Conservation (phyloP, 53 echinoderm and acorn worm species). For the Crossaster papposus region DNA sequence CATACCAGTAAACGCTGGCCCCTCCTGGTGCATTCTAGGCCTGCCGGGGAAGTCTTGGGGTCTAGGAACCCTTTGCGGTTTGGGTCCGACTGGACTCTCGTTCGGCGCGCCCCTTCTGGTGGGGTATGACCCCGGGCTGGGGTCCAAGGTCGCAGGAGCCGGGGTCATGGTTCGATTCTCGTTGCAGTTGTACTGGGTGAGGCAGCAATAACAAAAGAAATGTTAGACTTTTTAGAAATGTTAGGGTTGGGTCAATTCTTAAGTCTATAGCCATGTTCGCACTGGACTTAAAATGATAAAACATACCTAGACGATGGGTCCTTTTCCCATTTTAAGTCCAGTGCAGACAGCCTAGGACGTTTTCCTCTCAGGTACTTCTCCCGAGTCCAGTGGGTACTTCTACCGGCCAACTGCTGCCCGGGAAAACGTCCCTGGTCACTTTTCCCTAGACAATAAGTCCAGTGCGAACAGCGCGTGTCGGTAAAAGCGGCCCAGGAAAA, state of each 20-base stretch:
- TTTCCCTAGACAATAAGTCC: too few species aligned
- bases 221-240: not conserved
- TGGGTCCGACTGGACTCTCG: slow-evolving; percentile 9
- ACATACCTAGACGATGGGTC: too few species aligned
- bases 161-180: slow-evolving; percentile 60
- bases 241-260: not conserved
- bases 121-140: slow-evolving; percentile 11
- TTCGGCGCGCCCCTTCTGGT: not conserved
- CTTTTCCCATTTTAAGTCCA: too few species aligned
- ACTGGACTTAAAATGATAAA: too few species aligned
- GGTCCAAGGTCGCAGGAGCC: slow-evolving; percentile 15
- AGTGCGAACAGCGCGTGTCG: too few species aligned
- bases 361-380: too few species aligned
- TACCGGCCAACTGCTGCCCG: too few species aligned
- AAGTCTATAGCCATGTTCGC: too few species aligned
- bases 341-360: too few species aligned
- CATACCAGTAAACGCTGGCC: slow-evolving; percentile 10
- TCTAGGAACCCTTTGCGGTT: slow-evolving; percentile 30
- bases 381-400: too few species aligned
- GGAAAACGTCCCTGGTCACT: too few species aligned
- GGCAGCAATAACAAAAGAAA: not conserved
- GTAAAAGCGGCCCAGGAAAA: too few species aligned
- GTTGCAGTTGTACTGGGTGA: slow-evolving; percentile 49
- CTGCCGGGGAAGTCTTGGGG: slow-evolving; percentile 28
- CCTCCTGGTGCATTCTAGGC: slow-evolving; percentile 38